Percentiles rank a stretch among this genome's conserved stretches.
These are phyloP conservation scores for Dascillus cervinus DNA, from an alignment of 2,888 invertebrate species.

Conservation along the genomic window DNA sequence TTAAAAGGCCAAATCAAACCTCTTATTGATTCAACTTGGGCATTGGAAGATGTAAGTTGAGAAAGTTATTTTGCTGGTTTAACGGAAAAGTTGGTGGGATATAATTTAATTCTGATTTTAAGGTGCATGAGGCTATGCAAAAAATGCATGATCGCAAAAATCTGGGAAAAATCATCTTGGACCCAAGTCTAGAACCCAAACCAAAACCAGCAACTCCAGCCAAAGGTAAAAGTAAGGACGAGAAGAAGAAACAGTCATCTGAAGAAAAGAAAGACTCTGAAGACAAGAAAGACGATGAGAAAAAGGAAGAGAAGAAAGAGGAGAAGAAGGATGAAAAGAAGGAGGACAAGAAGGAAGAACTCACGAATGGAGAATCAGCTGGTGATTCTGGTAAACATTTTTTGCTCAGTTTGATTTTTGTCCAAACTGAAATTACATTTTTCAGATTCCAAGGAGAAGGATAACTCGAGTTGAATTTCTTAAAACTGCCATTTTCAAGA, in stretches of 20 bases:
- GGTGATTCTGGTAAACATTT: slow-evolving; percentile 42
- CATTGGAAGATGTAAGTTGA: slow-evolving; percentile 70
- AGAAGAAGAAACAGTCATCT: slow-evolving; percentile 63
- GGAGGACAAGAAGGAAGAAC: slow-evolving; percentile 41
- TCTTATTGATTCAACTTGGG: slow-evolving; percentile 77
- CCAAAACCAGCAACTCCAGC: slow-evolving; percentile 73
- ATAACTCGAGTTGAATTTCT: slow-evolving; percentile 53
- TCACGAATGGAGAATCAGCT: slow-evolving; percentile 48
- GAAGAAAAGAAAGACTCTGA: slow-evolving; percentile 54
- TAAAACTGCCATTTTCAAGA: neutral
- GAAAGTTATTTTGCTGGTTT: neutral
- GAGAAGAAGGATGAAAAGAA: no score
- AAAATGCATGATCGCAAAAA: slow-evolving; percentile 90
- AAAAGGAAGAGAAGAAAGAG: slow-evolving; percentile 29
- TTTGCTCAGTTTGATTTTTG: neutral
- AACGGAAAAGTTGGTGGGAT: neutral
- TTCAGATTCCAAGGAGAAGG: slow-evolving; percentile 63
- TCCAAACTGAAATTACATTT: slow-evolving; percentile 22
- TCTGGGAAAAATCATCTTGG: slow-evolving; percentile 79
- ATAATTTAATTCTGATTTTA: slow-evolving; percentile 11
- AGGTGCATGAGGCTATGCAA: slow-evolving; percentile 86
- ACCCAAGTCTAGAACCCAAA: slow-evolving; percentile 71
- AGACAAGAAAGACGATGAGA: slow-evolving; percentile 48
- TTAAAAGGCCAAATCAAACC: slow-evolving; percentile 73
- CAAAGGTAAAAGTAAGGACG: slow-evolving; percentile 64